Conservation (phyloP, 1,140 invertebrate genomes). For the Cotesia glomerata region DNA sequence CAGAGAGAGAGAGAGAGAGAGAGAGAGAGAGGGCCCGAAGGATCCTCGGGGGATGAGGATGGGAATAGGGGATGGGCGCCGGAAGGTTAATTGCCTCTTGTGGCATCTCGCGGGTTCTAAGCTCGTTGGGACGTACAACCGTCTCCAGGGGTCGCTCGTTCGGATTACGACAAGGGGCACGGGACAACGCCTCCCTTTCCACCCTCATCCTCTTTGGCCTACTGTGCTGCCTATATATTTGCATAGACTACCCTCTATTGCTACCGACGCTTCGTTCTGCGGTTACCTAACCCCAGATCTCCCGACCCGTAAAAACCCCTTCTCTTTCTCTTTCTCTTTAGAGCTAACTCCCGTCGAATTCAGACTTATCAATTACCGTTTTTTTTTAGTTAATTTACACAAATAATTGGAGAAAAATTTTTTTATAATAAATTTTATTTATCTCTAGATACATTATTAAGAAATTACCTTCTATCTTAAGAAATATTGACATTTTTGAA, state of each 20-base stretch:
- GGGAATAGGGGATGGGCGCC: no score
- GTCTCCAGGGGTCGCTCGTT: slow-evolving; percentile 35
- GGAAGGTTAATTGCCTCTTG: slow-evolving; percentile 61
- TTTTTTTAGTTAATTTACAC: not conserved
- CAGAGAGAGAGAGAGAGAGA: slow-evolving; percentile 26
- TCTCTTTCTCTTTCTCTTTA: no score
- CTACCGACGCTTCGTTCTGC: slow-evolving; percentile 13
- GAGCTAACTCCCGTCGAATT: slow-evolving; percentile 6
- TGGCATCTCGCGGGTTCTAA: slow-evolving; percentile 49
- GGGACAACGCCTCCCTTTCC: not conserved
- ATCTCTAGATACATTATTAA: no score
- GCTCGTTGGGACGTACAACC: slow-evolving; percentile 37
- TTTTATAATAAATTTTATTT: not conserved
- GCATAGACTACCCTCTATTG: not conserved
- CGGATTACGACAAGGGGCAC: slow-evolving; percentile 22
- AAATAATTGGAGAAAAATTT: not conserved
- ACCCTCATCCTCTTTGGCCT: no score
- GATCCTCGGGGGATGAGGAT: no score
- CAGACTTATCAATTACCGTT: not conserved
- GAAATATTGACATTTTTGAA: no score
- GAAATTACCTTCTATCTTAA: no score
- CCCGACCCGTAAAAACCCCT: slow-evolving; percentile 1
- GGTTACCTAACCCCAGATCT: slow-evolving; percentile 42
- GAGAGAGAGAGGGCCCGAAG: slow-evolving; percentile 30
- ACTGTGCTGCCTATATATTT: not conserved